Base-by-base conservation (phyloP, 2,797 vertebrate genomes). In the Protonibea diacanthus region DNA sequence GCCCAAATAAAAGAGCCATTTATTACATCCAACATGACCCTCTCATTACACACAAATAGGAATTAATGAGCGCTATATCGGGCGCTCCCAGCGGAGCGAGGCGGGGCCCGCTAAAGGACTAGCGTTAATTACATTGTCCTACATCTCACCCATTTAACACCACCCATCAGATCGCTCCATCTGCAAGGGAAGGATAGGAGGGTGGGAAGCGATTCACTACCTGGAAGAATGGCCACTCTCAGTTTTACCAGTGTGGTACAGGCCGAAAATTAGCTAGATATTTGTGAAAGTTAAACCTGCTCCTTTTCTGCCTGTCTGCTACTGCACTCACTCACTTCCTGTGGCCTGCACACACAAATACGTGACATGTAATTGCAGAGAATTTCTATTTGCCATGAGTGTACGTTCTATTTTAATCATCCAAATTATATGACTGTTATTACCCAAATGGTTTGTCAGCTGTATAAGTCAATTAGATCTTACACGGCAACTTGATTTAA, bases 11-110 rank as follows among this genome's bases (percentile, higher is more conserved):
- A 95, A 94, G 89, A 92, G 91, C 87, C 89, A 95, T 95, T 95
- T 93, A 95, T 95, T 95, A 94, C 88, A 91, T 93, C 90, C 86
- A 93, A 94, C 93, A 92, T 94, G 93, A 95, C 93, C 94, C 94
- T 94, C 94, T 95, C 92, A 94, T 95, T 95, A 95, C 90, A 86
- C 93, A 93, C 93, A 95, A 94, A 95, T 93, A 91, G 94, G 93
- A 94, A 95, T 95, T 95, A 95, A 95, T 95, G 95, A 94, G 88
- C 74, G 80, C 93, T 94, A 94, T 95, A 93, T 94, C 71, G 74
- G 90, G 90, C 70, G 15, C 87, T 94, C 94, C 94, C 94, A 87
- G 83, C 27, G 89, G 93, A 94, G 82, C 81, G 59, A 88, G 91
- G 86, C 74, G 81, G 89, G 87, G 88, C 85, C 85, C 72, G 38